These are phyloP conservation scores for Montipora foliosa DNA, from an alignment of 64 coral and sea anemone species.

Conservation along the genomic window DNA sequence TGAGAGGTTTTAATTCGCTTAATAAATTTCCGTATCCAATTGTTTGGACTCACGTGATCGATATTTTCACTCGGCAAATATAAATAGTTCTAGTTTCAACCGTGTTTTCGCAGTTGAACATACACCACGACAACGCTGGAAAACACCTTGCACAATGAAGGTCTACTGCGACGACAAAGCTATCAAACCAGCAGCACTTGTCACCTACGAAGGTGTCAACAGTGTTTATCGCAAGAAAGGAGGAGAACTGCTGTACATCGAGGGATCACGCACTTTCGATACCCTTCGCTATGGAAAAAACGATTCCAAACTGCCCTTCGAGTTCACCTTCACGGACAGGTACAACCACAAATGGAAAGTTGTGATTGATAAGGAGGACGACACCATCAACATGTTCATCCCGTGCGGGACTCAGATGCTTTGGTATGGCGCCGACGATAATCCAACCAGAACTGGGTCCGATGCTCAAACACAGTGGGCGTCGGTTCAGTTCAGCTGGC, in stretches of 20 bases:
- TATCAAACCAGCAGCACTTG: constrained; percentile 33
- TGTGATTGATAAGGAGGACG: constrained; percentile 42
- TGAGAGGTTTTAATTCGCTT: not conserved
- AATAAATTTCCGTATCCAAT: not conserved
- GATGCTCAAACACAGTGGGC: constrained; percentile 62
- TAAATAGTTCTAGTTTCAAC: not conserved
- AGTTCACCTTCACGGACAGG: constrained; percentile 61
- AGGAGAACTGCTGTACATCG: constrained; percentile 51
- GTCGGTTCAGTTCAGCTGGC: constrained; percentile 35
- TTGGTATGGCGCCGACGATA: constrained; percentile 54
- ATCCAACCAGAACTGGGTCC: constrained; percentile 59
- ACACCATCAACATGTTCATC: constrained; percentile 50
- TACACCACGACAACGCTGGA: not conserved
- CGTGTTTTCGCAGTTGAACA: too few species aligned
- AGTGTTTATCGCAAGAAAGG: constrained; percentile 43
- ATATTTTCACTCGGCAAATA: not conserved
- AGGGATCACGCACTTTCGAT: constrained; percentile 43
- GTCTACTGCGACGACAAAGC: constrained; percentile 16
- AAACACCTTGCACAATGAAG: constrained; percentile 36
- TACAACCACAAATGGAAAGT: constrained; percentile 53
- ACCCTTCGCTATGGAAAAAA: constrained; percentile 39
- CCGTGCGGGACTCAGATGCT: constrained; percentile 60
- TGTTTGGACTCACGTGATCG: not conserved
- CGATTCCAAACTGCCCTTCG: constrained; percentile 39
- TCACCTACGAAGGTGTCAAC: constrained; percentile 30